Evolutionary conservation across 2,888 invertebrate species (phyloP).

Genomic region (Latheticus oryzae): DNA sequence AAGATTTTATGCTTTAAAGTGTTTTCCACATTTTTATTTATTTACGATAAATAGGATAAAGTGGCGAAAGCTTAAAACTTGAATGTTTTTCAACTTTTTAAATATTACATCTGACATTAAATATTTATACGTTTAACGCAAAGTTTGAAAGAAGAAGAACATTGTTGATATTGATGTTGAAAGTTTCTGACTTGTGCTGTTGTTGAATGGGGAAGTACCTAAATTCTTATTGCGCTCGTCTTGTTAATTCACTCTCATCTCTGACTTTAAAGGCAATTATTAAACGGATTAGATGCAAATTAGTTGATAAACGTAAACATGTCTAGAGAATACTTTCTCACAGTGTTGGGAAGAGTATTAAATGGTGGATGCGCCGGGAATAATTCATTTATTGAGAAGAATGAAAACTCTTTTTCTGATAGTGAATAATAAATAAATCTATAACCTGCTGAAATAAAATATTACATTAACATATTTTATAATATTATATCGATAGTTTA

Average conservation of each 20-base stretch:
- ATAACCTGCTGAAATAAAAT: too few species aligned
- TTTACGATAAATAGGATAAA: conserved; percentile 16
- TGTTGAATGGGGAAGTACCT: conserved; percentile 7
- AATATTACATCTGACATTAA: conserved; percentile 13
- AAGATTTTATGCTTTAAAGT: conserved; percentile 1
- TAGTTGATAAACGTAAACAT: conserved; percentile 33
- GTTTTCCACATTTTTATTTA: conserved; percentile 19
- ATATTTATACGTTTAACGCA: conserved; percentile 19
- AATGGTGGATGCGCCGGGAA: conserved; percentile 31
- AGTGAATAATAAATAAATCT: too few species aligned
- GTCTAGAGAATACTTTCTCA: conserved; percentile 28
- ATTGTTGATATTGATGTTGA: conserved; percentile 6
- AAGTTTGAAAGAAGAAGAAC: conserved; percentile 1
- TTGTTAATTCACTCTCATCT: conserved; percentile 7
- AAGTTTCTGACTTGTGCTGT: conserved; percentile 6
- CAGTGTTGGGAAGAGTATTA: too few species aligned
- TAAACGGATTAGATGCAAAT: conserved; percentile 33
- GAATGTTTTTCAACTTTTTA: conserved; percentile 15
- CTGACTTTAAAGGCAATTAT: conserved; percentile 27
- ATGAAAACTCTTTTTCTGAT: too few species aligned
- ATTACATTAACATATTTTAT: too few species aligned
- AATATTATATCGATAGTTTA: too few species aligned
- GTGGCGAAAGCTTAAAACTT: conserved; percentile 19
- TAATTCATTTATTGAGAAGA: too few species aligned
- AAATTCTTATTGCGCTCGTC: conserved; percentile 12